Evolutionary conservation across 2,888 invertebrate species (phyloP), one percentile per base, ranked within the genome.

Genomic region (Volucella bombylans): DNA sequence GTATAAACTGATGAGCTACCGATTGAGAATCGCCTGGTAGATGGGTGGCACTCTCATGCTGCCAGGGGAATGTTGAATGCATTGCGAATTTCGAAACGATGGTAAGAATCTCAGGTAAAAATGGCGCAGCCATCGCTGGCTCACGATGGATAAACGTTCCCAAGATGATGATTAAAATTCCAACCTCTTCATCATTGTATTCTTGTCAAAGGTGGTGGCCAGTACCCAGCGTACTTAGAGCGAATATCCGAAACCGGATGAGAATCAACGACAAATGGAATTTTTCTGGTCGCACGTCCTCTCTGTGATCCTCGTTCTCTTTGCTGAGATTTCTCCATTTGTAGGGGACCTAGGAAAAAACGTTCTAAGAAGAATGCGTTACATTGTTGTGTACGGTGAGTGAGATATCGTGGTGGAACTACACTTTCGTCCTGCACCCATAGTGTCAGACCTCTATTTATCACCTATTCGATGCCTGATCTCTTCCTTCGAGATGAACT

Each of bases 101-200:
- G 85, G 96, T 95, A 39, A 99, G 93, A 87, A 99, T 96, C 88
- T 98, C 97, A 0, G 99, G 98, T 83, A 99, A 92, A 89, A 98
- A 93, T 0, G 97, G 96, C 2, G 99, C 99, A n/a, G 99, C 99
- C 87, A 97, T 93, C 1, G 96, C 95, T 0, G 99, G 98, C 91
- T 99, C 99, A 23, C 99, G 94, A 90, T 99, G 98, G 86, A 99
- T 97, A 91, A 98, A 99, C 0, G 99, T 99, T 39, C 97, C 97
- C 86, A 99, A 92, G 86, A 96, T 96, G 61, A 99, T 97, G 88
- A 99, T 96, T 89, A 98, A 96, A 71, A 99, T 94, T 0, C 98
- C 98, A 78, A 99, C 93, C 90, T 99, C 99, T 90, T 99, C 99
- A 90, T 99, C 99, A 86, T 97, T 98, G 92, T 98, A 99, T 90